A percentile compares a stretch with the other conserved stretches of the same genome.
Conservation (phyloP, 2,113 vertebrate species). For the Burhinus bistriatus region DNA sequence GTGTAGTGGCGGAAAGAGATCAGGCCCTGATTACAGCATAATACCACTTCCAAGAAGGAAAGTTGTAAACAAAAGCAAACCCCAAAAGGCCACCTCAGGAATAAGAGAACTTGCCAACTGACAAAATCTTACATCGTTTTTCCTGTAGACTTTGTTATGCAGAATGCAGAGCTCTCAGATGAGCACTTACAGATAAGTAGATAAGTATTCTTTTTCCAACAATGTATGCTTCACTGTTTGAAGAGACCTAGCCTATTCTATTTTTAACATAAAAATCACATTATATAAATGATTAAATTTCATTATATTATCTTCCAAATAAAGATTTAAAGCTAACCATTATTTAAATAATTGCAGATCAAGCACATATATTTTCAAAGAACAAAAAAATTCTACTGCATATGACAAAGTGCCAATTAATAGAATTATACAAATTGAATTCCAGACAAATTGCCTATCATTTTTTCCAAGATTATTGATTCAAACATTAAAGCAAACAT, state of each 20-base stretch:
- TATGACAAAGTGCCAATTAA: not conserved
- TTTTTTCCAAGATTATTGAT: not conserved
- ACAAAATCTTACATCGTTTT: not conserved
- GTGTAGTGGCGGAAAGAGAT: not conserved
- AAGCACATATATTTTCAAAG: not conserved
- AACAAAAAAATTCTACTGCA: not conserved
- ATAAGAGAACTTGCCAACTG: not conserved
- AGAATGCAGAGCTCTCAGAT: not conserved
- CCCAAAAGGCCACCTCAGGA: not conserved
- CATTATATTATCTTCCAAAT: too few relatives aligned
- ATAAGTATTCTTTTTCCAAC: not conserved
- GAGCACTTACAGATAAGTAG: not conserved
- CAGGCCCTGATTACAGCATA: not conserved
- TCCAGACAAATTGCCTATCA: not conserved
- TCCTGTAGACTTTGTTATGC: not conserved
- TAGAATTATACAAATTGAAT: not conserved
- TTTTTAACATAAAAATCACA: too few relatives aligned
- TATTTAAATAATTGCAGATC: not conserved
- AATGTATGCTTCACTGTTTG: not conserved
- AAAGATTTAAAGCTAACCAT: conserved; percentile 5
- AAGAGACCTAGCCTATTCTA: not conserved
- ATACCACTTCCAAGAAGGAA: not conserved
- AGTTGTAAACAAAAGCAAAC: not conserved
- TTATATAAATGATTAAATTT: too few relatives aligned
- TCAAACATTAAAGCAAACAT: not conserved